Evolutionary conservation across 2,797 vertebrate genomes (phyloP), one percentile per base, ranked within the genome.

Genomic region (Sparus aurata): DNA sequence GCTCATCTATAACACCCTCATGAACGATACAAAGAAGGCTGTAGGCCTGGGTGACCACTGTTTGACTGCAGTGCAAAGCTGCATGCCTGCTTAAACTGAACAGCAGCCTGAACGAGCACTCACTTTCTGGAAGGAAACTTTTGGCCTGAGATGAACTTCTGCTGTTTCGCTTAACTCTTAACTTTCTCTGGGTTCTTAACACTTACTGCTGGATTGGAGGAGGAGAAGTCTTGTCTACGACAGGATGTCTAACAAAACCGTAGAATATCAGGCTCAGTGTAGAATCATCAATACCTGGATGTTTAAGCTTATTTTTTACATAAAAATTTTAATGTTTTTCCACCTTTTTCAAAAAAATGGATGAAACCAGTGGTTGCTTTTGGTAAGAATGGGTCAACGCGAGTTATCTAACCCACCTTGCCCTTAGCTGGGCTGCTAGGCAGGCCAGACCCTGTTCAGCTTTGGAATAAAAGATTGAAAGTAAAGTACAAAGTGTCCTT

Each of bases 1-100:
- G 89, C 83, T 89, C 79, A 81, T 87, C 88, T 89, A 82, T 81
- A 88, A 84, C 86, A 69, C 76, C 54, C 69, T 83, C 85, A 80
- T 89, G 74, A 92, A 72, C 17, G 22, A 59, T 72, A 89, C 82
- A 87, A 89, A 87, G 83, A 80, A 71, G 69, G 61, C 82, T 81
- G 67, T 68, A 77, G 87, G 82, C 83, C 90, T 81, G 87, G 82
- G 62, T 86, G 89, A 87, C 73, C 85, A 81, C 80, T 61, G 80
- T 69, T 79, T 87, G 80, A 85, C 79, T 90, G 80, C 54, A 68
- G 50, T 69, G 77, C 80, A 77, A 66, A 59, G 75, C 85, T 87
- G 58, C 79, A 88, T 50, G 75, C 78, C 85, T 82, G 69, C 80
- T 87, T 85, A 77, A 73, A 80, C 80, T 78, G 38, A 85, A 65